These are phyloP conservation scores for Eulemur macaco DNA, from an alignment of 2,113 vertebrate species.

Conservation along the genomic window DNA sequence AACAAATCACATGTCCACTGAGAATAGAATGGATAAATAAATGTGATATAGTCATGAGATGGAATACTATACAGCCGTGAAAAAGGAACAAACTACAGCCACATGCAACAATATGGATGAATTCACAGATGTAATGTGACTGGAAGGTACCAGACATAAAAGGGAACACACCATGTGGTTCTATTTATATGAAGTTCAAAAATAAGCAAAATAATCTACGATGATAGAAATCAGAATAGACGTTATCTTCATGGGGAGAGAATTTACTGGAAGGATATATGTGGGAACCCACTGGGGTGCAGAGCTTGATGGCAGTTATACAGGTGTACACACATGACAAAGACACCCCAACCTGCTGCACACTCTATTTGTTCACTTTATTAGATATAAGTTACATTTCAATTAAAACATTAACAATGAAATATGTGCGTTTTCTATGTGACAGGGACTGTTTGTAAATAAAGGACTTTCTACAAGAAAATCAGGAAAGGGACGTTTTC, in stretches of 20 bases:
- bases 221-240: neutral
- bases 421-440: neutral
- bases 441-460: neutral
- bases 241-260: neutral
- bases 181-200: neutral
- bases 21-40: neutral
- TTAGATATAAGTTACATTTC: neutral
- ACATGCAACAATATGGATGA: neutral
- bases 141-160: neutral
- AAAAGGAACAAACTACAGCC: neutral
- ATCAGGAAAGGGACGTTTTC: too few species aligned
- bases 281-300: too few species aligned
- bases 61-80: neutral
- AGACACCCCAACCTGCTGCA: neutral
- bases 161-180: too few species aligned
- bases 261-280: neutral
- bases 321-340: neutral
- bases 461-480: neutral
- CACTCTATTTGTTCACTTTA: neutral
- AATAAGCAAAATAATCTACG: neutral
- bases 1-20: neutral
- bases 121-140: neutral
- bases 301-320: neutral
- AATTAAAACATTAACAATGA: neutral
- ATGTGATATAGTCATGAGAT: fast-evolving